Evolutionary conservation across 2,113 vertebrate species (phyloP).

Genomic region (Myodes glareolus): DNA sequence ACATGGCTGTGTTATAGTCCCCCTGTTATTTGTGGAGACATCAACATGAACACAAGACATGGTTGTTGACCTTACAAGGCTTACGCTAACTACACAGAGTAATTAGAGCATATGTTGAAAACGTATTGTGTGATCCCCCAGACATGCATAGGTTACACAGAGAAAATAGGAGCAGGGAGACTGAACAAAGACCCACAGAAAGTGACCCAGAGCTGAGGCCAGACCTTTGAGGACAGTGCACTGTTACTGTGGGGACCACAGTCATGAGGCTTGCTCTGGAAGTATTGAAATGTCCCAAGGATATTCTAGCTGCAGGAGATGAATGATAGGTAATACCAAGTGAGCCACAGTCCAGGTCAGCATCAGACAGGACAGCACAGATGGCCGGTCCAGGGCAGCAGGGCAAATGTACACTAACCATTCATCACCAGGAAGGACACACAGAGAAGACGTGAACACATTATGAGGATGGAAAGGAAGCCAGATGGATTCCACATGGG

Average conservation of each 20-base stretch:
- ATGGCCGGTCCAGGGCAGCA: background rate
- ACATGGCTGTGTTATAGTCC: background rate
- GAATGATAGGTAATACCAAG: background rate
- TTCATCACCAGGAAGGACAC: accelerated
- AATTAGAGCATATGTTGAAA: background rate
- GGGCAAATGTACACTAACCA: accelerated
- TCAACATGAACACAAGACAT: background rate
- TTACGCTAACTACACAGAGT: background rate
- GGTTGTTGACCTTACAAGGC: background rate
- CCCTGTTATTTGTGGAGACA: accelerated
- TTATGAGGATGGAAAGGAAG: background rate
- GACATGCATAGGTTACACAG: background rate
- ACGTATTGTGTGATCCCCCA: background rate
- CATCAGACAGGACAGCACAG: background rate
- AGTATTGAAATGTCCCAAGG: accelerated
- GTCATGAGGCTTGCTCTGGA: background rate
- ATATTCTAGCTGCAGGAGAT: background rate
- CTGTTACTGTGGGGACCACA: too few relatives aligned
- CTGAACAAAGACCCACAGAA: background rate
- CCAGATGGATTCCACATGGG: background rate
- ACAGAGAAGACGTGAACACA: too few relatives aligned
- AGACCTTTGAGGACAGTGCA: background rate
- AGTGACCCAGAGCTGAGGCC: background rate
- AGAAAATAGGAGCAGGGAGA: too few relatives aligned
- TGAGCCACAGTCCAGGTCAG: background rate